Conservation (phyloP, 2,888 invertebrate genomes). For the Tetanocera ferruginea region DNA sequence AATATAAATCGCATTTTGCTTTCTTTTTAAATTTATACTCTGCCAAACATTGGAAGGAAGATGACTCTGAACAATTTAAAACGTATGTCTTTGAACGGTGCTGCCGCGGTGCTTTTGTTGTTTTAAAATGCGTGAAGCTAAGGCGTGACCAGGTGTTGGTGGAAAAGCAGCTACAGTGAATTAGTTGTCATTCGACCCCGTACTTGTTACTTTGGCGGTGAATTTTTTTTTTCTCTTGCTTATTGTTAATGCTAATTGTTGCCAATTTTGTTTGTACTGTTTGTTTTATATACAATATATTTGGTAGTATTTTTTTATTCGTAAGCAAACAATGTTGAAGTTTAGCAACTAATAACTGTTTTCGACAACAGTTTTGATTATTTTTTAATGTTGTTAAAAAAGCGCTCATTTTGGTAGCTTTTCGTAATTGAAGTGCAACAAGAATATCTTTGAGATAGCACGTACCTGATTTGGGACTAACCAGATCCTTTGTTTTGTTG, state of each 20-base stretch:
- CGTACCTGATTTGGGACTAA: slow-evolving; percentile 70
- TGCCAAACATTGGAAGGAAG: too few relatives aligned
- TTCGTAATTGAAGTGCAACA: not conserved
- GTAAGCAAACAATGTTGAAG: not conserved
- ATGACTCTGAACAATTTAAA: too few relatives aligned
- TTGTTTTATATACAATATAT: not conserved
- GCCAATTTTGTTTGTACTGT: not conserved
- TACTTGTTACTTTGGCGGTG: not conserved
- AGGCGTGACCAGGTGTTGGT: not conserved
- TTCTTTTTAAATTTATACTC: too few relatives aligned
- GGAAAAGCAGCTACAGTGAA: not conserved
- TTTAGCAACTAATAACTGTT: too few relatives aligned
- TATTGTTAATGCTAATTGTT: not conserved
- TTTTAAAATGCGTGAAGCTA: not conserved
- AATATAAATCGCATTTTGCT: too few relatives aligned
- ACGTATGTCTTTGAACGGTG: not conserved
- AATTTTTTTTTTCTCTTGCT: not conserved
- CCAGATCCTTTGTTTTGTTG: slow-evolving; percentile 70
- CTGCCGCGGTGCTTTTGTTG: not conserved
- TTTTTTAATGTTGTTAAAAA: not conserved
- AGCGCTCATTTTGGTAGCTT: not conserved
- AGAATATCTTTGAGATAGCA: slow-evolving; percentile 39
- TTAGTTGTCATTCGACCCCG: not conserved
- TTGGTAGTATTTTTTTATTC: not conserved
- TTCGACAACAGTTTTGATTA: too few relatives aligned